Conservation (phyloP, 2,113 vertebrate genomes). For the Pseudopodoces humilis region DNA sequence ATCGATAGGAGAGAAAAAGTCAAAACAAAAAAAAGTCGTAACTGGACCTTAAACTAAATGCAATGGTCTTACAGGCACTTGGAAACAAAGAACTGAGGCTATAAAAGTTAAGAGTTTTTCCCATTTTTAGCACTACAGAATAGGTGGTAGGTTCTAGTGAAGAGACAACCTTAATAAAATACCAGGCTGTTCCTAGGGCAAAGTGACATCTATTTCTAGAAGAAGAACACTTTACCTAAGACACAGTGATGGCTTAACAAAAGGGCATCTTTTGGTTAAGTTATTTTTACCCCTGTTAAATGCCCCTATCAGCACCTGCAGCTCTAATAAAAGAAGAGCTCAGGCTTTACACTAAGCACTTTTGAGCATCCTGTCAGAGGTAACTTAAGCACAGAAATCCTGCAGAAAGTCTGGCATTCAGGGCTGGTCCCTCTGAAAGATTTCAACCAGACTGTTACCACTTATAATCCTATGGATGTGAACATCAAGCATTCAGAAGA, state of each 20-base stretch:
- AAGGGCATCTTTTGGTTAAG: neutral
- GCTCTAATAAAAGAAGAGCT: neutral
- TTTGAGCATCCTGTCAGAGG: neutral
- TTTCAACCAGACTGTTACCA: neutral
- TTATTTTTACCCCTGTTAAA: slow-evolving; percentile 39
- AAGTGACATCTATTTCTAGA: slow-evolving; percentile 32
- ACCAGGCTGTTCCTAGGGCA: neutral
- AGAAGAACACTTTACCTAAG: neutral
- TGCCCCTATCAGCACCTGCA: neutral
- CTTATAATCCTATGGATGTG: fast-evolving
- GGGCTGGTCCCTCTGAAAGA: neutral
- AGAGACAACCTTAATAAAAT: neutral
- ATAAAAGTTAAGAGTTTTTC: neutral
- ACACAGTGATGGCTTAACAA: neutral
- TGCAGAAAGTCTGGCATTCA: neutral
- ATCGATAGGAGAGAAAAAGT: neutral
- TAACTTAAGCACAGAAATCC: neutral
- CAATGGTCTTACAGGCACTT: neutral
- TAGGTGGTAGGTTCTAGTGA: neutral
- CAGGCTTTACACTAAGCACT: neutral
- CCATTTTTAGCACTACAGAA: neutral
- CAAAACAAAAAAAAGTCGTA: neutral
- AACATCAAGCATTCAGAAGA: neutral
- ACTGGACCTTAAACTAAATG: neutral
- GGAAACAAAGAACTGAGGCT: neutral